phyloP scores from a whole-genome alignment of 2,113 vertebrate genomes.

The Cryptotis parvus region DNA sequence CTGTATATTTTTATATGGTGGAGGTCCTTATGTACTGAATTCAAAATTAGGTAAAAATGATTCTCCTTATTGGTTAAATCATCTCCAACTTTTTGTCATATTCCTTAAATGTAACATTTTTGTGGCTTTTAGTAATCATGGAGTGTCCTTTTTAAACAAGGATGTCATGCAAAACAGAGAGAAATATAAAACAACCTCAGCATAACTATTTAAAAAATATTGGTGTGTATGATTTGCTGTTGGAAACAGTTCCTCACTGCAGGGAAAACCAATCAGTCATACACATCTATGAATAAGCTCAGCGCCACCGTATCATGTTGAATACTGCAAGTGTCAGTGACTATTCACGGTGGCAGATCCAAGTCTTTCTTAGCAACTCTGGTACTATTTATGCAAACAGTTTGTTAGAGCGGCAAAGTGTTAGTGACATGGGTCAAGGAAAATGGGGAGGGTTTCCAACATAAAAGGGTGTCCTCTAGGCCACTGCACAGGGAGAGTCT shows the following conservation, averaged over 20 bases:
- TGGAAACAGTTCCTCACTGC: slow-evolving; percentile 1
- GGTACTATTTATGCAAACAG: background rate
- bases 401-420: slow-evolving; percentile 11
- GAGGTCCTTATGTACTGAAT: slow-evolving; percentile 69
- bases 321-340: slow-evolving; percentile 9
- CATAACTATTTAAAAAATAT: slow-evolving; percentile 60
- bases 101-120: slow-evolving; percentile 76
- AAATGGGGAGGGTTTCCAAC: background rate
- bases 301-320: background rate
- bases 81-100: slow-evolving; percentile 64
- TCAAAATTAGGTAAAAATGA: slow-evolving; percentile 58
- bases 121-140: slow-evolving; percentile 51
- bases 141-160: slow-evolving; percentile 70
- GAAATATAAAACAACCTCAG: background rate
- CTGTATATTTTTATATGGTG: slow-evolving; percentile 42
- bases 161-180: slow-evolving; percentile 43
- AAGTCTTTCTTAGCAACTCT: slow-evolving; percentile 40
- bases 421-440: background rate
- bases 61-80: slow-evolving; percentile 73
- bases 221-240: slow-evolving; percentile 32
- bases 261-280: slow-evolving; percentile 15
- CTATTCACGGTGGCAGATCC: slow-evolving; percentile 7
- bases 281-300: slow-evolving; percentile 37
- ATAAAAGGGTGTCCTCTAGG: background rate
- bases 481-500: background rate